A percentile compares a stretch with the other conserved stretches of the same genome.
These are phyloP conservation scores for Rhinolophus sinicus DNA, from an alignment of 2,113 vertebrate genomes.

Conservation along the genomic window DNA sequence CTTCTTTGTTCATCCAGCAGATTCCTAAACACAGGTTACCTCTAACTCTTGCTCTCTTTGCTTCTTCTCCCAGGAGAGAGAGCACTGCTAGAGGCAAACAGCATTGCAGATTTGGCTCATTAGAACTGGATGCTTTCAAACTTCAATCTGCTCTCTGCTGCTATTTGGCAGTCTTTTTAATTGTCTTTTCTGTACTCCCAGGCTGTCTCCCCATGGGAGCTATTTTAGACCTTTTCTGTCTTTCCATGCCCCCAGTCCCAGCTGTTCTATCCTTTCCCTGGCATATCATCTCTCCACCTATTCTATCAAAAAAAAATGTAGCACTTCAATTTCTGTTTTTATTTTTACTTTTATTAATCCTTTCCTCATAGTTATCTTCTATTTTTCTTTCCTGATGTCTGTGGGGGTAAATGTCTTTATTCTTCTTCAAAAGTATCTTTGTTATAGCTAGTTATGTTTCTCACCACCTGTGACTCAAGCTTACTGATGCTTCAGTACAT, in stretches of 20 bases:
- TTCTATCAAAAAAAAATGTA: conserved; percentile 63
- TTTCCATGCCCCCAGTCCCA: conserved; percentile 59
- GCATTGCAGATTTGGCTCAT: conserved; percentile 80
- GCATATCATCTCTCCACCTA: conserved; percentile 23
- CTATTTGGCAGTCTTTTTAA: conserved; percentile 79
- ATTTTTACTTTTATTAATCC: conserved; percentile 1
- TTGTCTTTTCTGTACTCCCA: conserved; percentile 75
- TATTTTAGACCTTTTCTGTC: conserved; percentile 76
- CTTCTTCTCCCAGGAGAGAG: conserved; percentile 61
- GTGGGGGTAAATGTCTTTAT: background rate
- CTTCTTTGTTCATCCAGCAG: background rate
- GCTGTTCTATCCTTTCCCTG: conserved; percentile 58
- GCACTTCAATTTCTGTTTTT: conserved; percentile 1
- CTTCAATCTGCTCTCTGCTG: conserved; percentile 79
- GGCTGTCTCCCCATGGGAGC: conserved; percentile 65
- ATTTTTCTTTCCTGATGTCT: background rate
- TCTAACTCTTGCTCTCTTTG: conserved; percentile 48
- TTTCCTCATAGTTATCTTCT: background rate
- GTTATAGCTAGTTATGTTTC: background rate
- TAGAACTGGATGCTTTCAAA: conserved; percentile 77
- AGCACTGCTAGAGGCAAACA: conserved; percentile 70
- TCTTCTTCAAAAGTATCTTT: background rate
- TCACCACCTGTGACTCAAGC: background rate
- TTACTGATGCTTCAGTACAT: background rate
- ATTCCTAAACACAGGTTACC: conserved; percentile 16